These are phyloP conservation scores for Aplodontia rufa DNA, from an alignment of 2,113 vertebrate genomes.

Conservation along the genomic window DNA sequence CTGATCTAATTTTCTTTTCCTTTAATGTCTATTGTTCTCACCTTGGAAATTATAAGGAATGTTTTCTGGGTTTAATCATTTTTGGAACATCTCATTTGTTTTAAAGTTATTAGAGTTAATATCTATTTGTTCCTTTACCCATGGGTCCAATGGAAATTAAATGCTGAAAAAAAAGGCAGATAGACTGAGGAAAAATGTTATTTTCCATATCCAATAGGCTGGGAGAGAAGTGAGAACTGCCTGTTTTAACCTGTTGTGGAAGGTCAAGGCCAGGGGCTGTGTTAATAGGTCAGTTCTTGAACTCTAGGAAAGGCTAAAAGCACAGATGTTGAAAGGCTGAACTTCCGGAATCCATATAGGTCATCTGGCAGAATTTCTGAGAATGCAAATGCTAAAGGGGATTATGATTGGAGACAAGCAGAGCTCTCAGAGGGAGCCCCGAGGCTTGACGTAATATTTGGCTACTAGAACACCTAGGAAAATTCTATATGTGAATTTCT, in stretches of 20 bases:
- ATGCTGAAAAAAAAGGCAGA: background rate
- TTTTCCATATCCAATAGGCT: background rate
- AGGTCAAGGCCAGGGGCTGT: background rate
- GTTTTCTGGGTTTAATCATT: conserved; percentile 42
- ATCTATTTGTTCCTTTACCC: conserved; percentile 29
- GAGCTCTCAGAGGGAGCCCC: background rate
- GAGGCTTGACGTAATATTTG: conserved; percentile 28
- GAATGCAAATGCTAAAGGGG: conserved; percentile 9
- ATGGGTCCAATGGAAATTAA: conserved; percentile 25
- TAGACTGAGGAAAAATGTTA: conserved; percentile 31
- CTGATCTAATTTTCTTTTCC: conserved; percentile 25
- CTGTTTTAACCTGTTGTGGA: background rate
- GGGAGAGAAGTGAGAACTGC: background rate
- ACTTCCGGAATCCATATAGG: background rate
- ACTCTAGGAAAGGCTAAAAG: conserved; percentile 54
- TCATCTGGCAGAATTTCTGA: conserved; percentile 51
- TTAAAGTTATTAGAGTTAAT: conserved; percentile 2
- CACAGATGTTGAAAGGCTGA: background rate
- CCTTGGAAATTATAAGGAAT: conserved; percentile 45
- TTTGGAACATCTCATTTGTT: conserved; percentile 44
- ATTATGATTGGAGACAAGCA: conserved; percentile 37
- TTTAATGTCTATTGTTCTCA: conserved; percentile 36
- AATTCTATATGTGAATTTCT: conserved; percentile 1
- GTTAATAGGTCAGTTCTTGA: background rate
- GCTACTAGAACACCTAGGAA: conserved; percentile 20